Evolutionary conservation across 2,888 invertebrate genomes (phyloP).

Genomic region (Amblyjoppa fuscipennis): DNA sequence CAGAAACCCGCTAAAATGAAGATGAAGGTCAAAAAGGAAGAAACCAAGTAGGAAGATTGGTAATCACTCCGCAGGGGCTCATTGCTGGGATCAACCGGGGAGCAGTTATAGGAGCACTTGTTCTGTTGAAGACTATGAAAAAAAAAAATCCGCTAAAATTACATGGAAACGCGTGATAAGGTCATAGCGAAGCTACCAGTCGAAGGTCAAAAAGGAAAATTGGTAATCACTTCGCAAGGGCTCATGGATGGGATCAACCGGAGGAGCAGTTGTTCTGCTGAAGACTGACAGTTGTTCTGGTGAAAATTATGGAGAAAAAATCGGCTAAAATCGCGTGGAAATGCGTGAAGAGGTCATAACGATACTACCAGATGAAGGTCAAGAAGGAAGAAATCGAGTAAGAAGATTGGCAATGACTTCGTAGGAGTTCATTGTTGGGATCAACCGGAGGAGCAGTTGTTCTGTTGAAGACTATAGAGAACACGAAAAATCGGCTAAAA

Average conservation of each 20-base stretch:
- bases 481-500: too few species aligned
- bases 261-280: slow-evolving; percentile 76
- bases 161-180: not conserved
- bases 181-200: not conserved
- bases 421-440: not conserved
- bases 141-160: slow-evolving; percentile 5
- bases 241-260: slow-evolving; percentile 80
- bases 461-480: too few species aligned
- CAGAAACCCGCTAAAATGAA: not conserved
- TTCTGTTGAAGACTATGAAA: slow-evolving; percentile 75
- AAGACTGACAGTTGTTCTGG: too few species aligned
- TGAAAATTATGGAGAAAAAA: too few species aligned
- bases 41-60: not conserved
- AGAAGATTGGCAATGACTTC: not conserved
- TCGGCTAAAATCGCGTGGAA: not conserved
- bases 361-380: not conserved
- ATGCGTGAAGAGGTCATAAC: not conserved
- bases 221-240: slow-evolving; percentile 23
- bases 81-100: slow-evolving; percentile 70
- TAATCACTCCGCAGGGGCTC: not conserved
- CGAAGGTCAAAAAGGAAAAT: not conserved
- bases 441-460: too few species aligned
- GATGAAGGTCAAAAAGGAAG: too few species aligned
- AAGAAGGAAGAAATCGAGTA: not conserved
- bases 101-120: slow-evolving; percentile 74